Conservation (phyloP, 2,888 invertebrate genomes). For the Calameuta filiformis region DNA sequence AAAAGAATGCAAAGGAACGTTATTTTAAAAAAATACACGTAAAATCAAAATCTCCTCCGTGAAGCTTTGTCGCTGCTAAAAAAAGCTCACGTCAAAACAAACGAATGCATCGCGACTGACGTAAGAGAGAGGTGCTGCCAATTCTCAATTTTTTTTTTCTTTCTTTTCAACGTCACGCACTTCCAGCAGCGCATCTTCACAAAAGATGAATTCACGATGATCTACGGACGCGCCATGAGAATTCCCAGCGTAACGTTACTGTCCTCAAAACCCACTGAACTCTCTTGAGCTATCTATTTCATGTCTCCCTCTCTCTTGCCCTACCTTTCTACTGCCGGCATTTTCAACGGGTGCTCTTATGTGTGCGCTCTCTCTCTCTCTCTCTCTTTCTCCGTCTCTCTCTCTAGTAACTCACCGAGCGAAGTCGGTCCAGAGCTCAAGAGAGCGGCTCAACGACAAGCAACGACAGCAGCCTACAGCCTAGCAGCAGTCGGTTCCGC, state of each 20-base stretch:
- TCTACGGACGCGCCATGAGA: slow-evolving; percentile 37
- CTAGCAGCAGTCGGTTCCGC: slow-evolving; percentile 20
- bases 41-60: too few species aligned
- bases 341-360: slow-evolving; percentile 7
- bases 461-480: neutral
- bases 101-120: too few species aligned
- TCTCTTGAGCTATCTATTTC: slow-evolving; percentile 18
- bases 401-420: neutral
- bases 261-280: slow-evolving; percentile 56
- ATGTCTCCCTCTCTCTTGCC: slow-evolving; percentile 19
- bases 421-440: slow-evolving; percentile 22
- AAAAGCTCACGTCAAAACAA: too few species aligned
- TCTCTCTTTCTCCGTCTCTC: slow-evolving; percentile 16
- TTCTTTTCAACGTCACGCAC: too few species aligned
- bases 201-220: slow-evolving; percentile 25
- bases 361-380: slow-evolving; percentile 19
- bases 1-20: too few species aligned
- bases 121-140: too few species aligned
- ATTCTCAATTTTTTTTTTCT: too few species aligned
- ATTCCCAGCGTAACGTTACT: slow-evolving; percentile 38
- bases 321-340: slow-evolving; percentile 8
- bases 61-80: too few species aligned
- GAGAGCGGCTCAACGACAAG: slow-evolving; percentile 14
- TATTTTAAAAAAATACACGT: too few species aligned
- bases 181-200: too few species aligned